Conservation (phyloP, 2,888 invertebrate genomes). For the Autographa pulchrina region DNA sequence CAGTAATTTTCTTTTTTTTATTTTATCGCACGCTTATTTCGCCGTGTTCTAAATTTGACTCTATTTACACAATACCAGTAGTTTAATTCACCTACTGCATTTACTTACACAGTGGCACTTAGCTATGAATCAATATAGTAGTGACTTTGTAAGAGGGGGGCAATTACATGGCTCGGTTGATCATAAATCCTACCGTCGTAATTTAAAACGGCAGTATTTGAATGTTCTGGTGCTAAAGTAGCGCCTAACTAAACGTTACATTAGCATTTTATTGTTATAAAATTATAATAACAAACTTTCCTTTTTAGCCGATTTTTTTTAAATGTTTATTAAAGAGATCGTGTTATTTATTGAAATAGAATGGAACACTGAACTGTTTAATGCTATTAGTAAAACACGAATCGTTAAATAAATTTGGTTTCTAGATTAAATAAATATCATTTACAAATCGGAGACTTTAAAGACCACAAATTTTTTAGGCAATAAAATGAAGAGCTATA, state of each 20-base stretch:
- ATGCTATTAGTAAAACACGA: not conserved
- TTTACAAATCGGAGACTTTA: not conserved
- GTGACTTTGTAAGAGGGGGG: slow-evolving; percentile 66
- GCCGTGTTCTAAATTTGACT: too few species aligned
- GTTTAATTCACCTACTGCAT: slow-evolving; percentile 27
- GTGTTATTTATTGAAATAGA: not conserved
- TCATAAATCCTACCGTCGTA: slow-evolving; percentile 55
- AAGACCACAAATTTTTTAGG: not conserved
- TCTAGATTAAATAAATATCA: not conserved
- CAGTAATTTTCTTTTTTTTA: too few species aligned
- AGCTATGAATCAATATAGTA: slow-evolving; percentile 66
- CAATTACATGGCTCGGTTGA: slow-evolving; percentile 56
- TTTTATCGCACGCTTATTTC: too few species aligned
- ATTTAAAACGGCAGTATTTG: slow-evolving; percentile 39
- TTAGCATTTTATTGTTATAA: slow-evolving; percentile 6
- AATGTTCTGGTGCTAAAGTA: slow-evolving; percentile 21
- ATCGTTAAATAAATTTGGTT: not conserved
- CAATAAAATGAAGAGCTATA: not conserved
- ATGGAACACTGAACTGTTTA: not conserved
- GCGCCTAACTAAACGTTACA: slow-evolving; percentile 6
- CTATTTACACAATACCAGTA: not conserved
- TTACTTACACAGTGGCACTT: not conserved
- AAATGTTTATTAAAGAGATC: not conserved
- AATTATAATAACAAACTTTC: slow-evolving; percentile 7
- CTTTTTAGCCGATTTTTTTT: slow-evolving; percentile 2